Evolutionary conservation across 2,113 vertebrate species (phyloP), one percentile per base, ranked within the genome.

Genomic region (Tachysurus vachellii): DNA sequence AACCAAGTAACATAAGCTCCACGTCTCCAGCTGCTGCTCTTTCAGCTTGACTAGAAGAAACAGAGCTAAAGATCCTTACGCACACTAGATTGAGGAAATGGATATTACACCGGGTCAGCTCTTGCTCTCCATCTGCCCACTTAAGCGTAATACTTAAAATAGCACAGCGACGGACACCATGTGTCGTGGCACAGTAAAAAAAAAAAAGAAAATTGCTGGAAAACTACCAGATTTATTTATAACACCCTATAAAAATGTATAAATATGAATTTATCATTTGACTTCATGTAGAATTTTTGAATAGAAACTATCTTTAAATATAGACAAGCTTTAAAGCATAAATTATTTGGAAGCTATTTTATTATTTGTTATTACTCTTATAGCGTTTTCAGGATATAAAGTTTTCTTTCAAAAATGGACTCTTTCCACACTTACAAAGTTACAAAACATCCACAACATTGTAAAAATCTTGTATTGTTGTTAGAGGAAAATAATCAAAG

Each of bases 1-100:
- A 85, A 89, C 84, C 82, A 85, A 87, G 79, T 87, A 83, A 89
- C 88, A 77, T 87, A 89, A 81, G 76, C 82, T 42, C 62, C 8
- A 66, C 6, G 26, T 76, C 62, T 31, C 68, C 54, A 71, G 64
- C 82, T 84, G 82, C 54, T n/a, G 19, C 54, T 44, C 68, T 75
- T 80, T 44, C 84, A 76, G 87, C 59, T 28, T n/a, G 76, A 21
- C 31, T 50, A 53, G 70, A 86, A 68, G 68, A 75, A 73, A 75
- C 59, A 54, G 70, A 26, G 81, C 54, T 42, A 42, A 79, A 53
- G 75, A 77, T 31, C 87, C 87, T 82, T 76, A 83, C 53, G 56
- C 47, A 56, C 47, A 36, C 68, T 47, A 50, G 62, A 82, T 36
- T 17, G 13, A 66, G 80, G 76, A 84, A 87, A 84, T 61, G 21